Conservation (phyloP, 2,888 invertebrate species). For the Cryptosula pallasiana region DNA sequence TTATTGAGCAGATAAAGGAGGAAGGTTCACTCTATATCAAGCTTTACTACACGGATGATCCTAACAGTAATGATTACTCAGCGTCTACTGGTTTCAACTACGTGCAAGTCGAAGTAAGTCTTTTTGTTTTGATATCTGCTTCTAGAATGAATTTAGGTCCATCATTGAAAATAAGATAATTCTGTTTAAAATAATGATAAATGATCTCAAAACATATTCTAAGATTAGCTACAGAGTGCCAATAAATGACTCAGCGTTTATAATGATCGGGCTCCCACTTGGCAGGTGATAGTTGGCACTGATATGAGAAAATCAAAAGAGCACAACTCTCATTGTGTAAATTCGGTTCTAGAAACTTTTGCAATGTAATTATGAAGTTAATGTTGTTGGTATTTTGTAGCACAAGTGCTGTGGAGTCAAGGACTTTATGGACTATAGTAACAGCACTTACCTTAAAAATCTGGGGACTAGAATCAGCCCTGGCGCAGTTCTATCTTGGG, state of each 20-base stretch:
- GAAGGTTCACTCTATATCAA: constrained; percentile 6
- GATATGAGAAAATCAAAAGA: too few relatives aligned
- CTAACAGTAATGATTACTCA: background rate
- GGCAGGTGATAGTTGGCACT: too few relatives aligned
- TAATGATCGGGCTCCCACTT: too few relatives aligned
- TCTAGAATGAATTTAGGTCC: too few relatives aligned
- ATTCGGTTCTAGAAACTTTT: too few relatives aligned
- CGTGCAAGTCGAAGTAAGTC: constrained; percentile 7
- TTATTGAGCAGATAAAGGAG: constrained; percentile 3
- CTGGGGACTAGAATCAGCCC: background rate
- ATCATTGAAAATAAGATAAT: background rate
- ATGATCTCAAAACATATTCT: background rate
- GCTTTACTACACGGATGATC: background rate
- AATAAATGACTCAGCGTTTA: too few relatives aligned
- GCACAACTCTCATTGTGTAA: too few relatives aligned
- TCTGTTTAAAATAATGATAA: background rate
- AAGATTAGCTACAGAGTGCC: background rate
- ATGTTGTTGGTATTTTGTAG: background rate
- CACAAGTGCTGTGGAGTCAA: background rate
- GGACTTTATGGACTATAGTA: constrained; percentile 1
- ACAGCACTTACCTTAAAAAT: background rate
- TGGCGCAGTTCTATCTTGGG: background rate
- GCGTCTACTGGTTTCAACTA: constrained; percentile 6
- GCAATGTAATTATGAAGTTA: too few relatives aligned
- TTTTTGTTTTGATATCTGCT: too few relatives aligned